Evolutionary conservation across 2,797 vertebrate genomes (phyloP).

Genomic region (Hapalemur alaotrensis): DNA sequence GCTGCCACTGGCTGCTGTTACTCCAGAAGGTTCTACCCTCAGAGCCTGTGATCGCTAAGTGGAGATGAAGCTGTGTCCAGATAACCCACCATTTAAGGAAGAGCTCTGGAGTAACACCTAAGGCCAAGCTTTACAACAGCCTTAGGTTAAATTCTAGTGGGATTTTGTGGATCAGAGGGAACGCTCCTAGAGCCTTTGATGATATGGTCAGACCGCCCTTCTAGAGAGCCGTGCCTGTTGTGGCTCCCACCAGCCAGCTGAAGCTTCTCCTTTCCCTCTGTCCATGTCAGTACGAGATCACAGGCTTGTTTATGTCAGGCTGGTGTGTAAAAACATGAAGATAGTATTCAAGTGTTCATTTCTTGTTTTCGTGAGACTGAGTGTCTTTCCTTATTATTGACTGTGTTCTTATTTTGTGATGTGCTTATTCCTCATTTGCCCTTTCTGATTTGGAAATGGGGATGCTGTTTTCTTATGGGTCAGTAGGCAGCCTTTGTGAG

Average conservation of each 20-base stretch:
- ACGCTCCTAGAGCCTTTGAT: neutral
- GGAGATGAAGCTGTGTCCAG: neutral
- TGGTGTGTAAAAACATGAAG: neutral
- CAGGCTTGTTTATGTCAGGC: neutral
- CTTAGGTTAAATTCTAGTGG: neutral
- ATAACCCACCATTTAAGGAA: neutral
- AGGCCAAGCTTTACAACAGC: neutral
- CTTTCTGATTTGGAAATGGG: neutral
- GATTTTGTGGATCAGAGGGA: neutral
- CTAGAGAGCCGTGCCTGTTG: neutral
- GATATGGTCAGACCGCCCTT: neutral
- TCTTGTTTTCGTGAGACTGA: neutral
- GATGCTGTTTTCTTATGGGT: neutral
- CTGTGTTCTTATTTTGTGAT: neutral
- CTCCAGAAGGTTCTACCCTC: neutral
- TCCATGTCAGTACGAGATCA: accelerated
- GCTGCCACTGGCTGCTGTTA: neutral
- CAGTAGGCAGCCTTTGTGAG: neutral
- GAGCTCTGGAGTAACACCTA: neutral
- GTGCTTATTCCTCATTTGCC: neutral
- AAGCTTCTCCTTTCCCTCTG: neutral
- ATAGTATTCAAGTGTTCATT: neutral
- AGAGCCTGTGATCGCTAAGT: neutral
- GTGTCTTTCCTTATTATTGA: neutral
- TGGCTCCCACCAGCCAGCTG: accelerated